A percentile compares a stretch with the other conserved stretches of the same genome.
Evolutionary conservation across 1,140 invertebrate species (phyloP).

Genomic region (Drosophila virilis): DNA sequence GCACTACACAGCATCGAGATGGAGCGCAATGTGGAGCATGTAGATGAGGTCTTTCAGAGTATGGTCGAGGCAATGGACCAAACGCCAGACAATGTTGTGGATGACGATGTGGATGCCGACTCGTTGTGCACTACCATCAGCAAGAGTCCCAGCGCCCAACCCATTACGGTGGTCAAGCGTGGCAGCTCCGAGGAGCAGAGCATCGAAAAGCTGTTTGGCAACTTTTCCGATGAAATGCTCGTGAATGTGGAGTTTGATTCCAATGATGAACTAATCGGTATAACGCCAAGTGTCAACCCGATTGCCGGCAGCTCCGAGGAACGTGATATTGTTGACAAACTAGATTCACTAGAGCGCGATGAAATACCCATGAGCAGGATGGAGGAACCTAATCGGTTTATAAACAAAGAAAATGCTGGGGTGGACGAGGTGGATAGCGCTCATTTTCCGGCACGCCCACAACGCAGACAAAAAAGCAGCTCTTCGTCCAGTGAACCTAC

Average conservation of each 20-base stretch:
- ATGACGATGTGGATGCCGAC: constrained; percentile 64
- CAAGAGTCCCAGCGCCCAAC: constrained; percentile 78
- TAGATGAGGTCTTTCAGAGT: constrained; percentile 61
- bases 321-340: constrained; percentile 61
- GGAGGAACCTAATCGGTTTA: constrained; percentile 8
- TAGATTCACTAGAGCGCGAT: constrained; percentile 64
- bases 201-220: constrained; percentile 75
- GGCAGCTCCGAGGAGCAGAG: constrained; percentile 80
- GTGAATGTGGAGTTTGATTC: constrained; percentile 80
- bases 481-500: constrained; percentile 74
- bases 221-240: constrained; percentile 79
- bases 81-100: constrained; percentile 5
- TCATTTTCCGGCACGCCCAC: constrained; percentile 66
- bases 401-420: neutral
- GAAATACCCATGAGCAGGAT: constrained; percentile 20
- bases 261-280: constrained; percentile 75
- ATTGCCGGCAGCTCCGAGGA: constrained; percentile 40
- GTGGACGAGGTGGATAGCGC: constrained; percentile 47
- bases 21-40: constrained; percentile 30
- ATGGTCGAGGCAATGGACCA: constrained; percentile 57
- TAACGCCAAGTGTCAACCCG: constrained; percentile 44
- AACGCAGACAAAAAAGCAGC: constrained; percentile 71
- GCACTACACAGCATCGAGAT: constrained; percentile 45
- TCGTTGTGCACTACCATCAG: constrained; percentile 77
- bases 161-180: constrained; percentile 66